Base-by-base conservation (phyloP, 2,888 invertebrate species). In the Orthonychiurus folsomi region DNA sequence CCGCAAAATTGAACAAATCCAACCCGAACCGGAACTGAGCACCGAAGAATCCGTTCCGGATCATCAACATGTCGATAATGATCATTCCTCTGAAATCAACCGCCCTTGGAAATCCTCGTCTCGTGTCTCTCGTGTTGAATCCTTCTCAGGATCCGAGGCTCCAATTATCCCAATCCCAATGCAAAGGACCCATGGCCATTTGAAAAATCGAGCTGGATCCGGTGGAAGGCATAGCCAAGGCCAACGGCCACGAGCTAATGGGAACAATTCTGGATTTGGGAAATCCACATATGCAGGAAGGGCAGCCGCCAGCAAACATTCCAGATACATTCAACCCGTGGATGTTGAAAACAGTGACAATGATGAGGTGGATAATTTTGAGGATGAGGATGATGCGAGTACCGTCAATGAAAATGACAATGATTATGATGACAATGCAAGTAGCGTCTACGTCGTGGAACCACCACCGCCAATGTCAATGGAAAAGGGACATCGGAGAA, bases 361-460 rank as follows among this genome's bases (percentile, higher is more conserved):
- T 48, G 70, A 70, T 26, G 68, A 63, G 18, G 65, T 67, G n/a
- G 2, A 65, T 63, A 67, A 70, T 50, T 69, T 69, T 58, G 67
- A 69, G 57, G 68, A 69, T 25, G 66, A 70, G 3, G 61, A 63
- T 25, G 60, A 58, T 28, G 63, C 54, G 26, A 50, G 24, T 52
- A 58, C 50, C 3, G 50, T 37, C 12, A 60, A 58, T 28, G 65
- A 59, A 18, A 63, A 65, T 27, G 62, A 62, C 37, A 15, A 59
- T n/a, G 59, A 59, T 18, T 20, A 50, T 20, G 50, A 59, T 2
- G 66, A 66, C 23, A 61, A 59, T 25, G 58, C 59, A 5, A 61
- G 61, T 47, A 60, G 61, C 56, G 56, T 66, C 37, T 63, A 37
- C 37, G 37, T 37, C 15, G 37, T 37, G 5, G 37, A 37, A 15